Evolutionary conservation across 2,888 invertebrate species (phyloP), one percentile per base, ranked within the genome.

Genomic region (Perizoma flavofasciatum): DNA sequence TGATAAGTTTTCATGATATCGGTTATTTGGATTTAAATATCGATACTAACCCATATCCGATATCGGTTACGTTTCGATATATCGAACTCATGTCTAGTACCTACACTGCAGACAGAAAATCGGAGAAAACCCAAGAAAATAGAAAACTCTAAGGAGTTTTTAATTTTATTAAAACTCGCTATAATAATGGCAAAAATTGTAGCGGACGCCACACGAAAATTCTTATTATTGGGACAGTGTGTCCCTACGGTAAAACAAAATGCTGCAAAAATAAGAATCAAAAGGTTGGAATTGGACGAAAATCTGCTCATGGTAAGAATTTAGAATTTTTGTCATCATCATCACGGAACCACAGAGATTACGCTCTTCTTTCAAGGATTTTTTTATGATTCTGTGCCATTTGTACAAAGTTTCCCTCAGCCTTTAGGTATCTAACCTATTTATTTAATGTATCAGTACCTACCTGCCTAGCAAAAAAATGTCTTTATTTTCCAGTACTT

Each of bases 261-360:
- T 84, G 96, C 96, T 33, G 93, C 96, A 0, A 97, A 96, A 93
- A 95, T 98, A 68, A 93, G 94, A 72, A 93, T 97, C 45, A 95
- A 95, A 77, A 93, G 94, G 78, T 93, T 96, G 86, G 95, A 95
- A 82, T 88, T 97, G 66, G 96, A 98, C 78, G 90, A 93, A 70
- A 95, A 96, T 83, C 86, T 97, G 52, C 88, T 94, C 61, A 97
- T 97, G 97, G 97, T 97, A 89, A 57, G 76, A 22, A 35, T 48
- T 33, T 43, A 44, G 41, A 1, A 10, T 5, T 39, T 39, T 39
- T 7, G 2, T 39, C 39, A 6, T 39, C 39, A 39, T 6, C 7
- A 39, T 39, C 7, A 39, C 7, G 0, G 7, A 39, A 7, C 4
- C 9, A n/a, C n/a, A n/a, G n/a, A n/a, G n/a, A n/a, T n/a, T n/a